Evolutionary conservation across 1,140 invertebrate species (phyloP).

Genomic region (Solen grandis): DNA sequence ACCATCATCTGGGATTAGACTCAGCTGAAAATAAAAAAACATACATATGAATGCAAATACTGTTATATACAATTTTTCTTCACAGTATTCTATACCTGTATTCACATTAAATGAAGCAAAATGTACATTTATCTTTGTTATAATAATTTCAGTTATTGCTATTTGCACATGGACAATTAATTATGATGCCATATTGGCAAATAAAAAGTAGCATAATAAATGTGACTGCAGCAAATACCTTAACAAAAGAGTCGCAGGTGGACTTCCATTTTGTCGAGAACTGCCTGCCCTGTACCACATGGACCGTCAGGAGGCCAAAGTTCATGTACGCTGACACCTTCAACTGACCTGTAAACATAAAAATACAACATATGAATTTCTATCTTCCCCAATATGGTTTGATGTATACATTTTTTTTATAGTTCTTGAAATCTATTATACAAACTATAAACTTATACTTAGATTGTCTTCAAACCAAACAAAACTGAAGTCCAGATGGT

Average conservation of each 20-base stretch:
- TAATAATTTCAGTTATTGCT: no score
- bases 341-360: slow-evolving; percentile 70
- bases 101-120: no score
- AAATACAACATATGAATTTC: slow-evolving; percentile 1
- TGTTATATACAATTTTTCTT: no score
- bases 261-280: slow-evolving; percentile 66
- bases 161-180: not conserved
- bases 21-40: slow-evolving; percentile 62
- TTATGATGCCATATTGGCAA: not conserved
- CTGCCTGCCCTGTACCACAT: slow-evolving; percentile 72
- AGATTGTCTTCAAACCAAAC: not conserved
- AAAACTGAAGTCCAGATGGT: not conserved
- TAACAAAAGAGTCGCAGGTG: slow-evolving; percentile 70
- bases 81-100: no score
- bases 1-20: slow-evolving; percentile 77
- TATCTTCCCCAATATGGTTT: not conserved
- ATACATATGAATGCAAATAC: slow-evolving; percentile 37
- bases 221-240: no score
- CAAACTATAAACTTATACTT: not conserved
- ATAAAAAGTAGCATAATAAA: no score
- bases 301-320: slow-evolving; percentile 74
- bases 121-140: no score
- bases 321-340: slow-evolving; percentile 76
- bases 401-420: not conserved
- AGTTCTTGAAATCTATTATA: no score